Conservation (phyloP, 2,888 invertebrate genomes). For the Ernsta delagoae region DNA sequence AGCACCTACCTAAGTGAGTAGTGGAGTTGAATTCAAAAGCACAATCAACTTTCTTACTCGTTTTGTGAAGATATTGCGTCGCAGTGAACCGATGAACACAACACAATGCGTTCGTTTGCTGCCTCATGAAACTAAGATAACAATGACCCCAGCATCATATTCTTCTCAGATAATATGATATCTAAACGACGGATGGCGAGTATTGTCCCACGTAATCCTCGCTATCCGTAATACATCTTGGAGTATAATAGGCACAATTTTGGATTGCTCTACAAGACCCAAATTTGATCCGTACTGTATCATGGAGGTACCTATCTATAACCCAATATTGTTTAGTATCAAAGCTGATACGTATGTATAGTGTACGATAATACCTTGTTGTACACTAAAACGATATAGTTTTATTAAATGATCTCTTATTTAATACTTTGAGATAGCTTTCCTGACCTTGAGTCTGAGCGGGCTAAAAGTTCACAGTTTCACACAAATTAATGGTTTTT, state of each 20-base stretch:
- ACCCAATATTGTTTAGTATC: not conserved
- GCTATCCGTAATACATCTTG: conserved; percentile 38
- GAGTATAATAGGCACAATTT: conserved; percentile 37
- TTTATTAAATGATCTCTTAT: no score
- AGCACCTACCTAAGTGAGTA: no score
- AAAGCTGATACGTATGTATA: no score
- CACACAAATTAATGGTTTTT: no score
- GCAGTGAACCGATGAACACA: conserved; percentile 63
- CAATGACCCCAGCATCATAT: conserved; percentile 59
- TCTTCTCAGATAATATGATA: conserved; percentile 51
- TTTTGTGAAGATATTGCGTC: conserved; percentile 65
- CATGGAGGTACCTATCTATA: no score
- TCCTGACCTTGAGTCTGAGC: no score
- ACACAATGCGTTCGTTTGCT: conserved; percentile 73
- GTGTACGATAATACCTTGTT: no score
- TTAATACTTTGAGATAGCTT: no score
- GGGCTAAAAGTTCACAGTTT: no score
- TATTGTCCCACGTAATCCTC: conserved; percentile 57
- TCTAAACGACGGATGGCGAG: conserved; percentile 50
- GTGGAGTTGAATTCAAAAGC: conserved; percentile 53
- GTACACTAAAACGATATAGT: no score
- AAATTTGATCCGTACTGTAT: conserved; percentile 15
- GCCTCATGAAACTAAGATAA: conserved; percentile 71
- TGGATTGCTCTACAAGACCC: conserved; percentile 18
- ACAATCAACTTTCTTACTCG: conserved; percentile 64